Conservation (phyloP, 1,140 invertebrate species). For the Pseudomyrmex flavicornis region DNA sequence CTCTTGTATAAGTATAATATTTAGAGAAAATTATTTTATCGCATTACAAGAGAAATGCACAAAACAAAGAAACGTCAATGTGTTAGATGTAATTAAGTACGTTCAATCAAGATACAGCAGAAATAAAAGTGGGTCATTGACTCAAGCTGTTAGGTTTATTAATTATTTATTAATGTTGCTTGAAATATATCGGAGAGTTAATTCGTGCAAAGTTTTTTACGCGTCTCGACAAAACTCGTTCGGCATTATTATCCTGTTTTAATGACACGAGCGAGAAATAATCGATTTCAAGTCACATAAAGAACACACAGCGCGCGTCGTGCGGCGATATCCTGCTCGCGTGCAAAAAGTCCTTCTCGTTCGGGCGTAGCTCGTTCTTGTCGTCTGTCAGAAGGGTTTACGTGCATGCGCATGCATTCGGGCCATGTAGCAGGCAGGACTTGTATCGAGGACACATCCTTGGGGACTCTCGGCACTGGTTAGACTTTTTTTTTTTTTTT, state of each 20-base stretch:
- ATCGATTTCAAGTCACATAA: conserved; percentile 69
- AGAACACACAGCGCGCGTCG: conserved; percentile 67
- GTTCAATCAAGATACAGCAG: neutral
- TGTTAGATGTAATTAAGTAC: neutral
- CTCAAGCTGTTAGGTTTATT: neutral
- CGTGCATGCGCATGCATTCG: conserved; percentile 75
- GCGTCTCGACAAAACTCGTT: neutral
- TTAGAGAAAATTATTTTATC: neutral
- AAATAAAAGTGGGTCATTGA: neutral
- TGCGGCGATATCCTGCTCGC: conserved; percentile 49
- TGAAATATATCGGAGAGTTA: neutral
- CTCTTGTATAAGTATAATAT: neutral
- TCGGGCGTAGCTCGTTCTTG: conserved; percentile 49
- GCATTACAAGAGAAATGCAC: neutral
- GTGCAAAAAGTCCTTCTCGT: conserved; percentile 44
- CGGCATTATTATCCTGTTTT: neutral
- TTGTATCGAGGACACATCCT: conserved; percentile 52
- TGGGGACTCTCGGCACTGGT: conserved; percentile 18
- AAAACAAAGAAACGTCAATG: neutral
- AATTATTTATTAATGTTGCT: neutral
- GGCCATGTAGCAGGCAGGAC: conserved; percentile 53
- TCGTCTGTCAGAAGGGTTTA: conserved; percentile 30
- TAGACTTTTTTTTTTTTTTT: neutral
- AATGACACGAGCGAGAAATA: conserved; percentile 15
- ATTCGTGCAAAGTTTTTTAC: neutral